Evolutionary conservation across 1,140 invertebrate genomes (phyloP).

Genomic region (Trichonephila inaurata): DNA sequence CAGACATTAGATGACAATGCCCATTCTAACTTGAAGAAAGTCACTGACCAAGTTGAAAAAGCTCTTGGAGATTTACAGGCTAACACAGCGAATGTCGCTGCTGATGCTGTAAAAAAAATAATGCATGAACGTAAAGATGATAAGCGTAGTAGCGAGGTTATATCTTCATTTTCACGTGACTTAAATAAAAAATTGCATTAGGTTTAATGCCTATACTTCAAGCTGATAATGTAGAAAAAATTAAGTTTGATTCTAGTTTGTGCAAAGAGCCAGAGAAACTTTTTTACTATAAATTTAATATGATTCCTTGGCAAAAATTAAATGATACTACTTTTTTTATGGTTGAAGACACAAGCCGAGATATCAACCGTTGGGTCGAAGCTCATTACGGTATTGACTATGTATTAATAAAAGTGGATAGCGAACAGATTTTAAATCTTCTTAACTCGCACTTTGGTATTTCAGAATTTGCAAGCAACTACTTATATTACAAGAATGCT

Average conservation of each 20-base stretch:
- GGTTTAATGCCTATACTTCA: conserved; percentile 44
- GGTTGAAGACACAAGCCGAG: conserved; percentile 10
- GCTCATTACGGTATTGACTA: conserved; percentile 12
- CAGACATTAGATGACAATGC: conserved; percentile 12
- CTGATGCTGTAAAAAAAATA: conserved; percentile 4
- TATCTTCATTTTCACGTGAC: not conserved
- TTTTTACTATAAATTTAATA: not conserved
- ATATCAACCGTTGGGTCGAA: conserved; percentile 11
- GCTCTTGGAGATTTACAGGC: conserved; percentile 11
- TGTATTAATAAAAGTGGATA: conserved; percentile 16
- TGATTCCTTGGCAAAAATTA: conserved; percentile 2
- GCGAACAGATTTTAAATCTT: conserved; percentile 14
- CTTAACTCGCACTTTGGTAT: conserved; percentile 12
- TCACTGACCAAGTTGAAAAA: conserved; percentile 13
- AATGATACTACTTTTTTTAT: conserved; percentile 8
- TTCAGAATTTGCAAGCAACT: conserved; percentile 13
- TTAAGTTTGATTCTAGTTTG: not conserved
- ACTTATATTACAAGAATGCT: conserved; percentile 3
- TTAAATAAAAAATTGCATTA: conserved; percentile 28
- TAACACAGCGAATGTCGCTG: not conserved
- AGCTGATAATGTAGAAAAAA: conserved; percentile 45
- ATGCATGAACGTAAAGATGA: conserved; percentile 13
- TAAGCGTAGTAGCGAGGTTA: not conserved
- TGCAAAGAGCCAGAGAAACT: no score
- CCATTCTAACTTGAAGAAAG: conserved; percentile 13